Percentiles rank a stretch among this genome's conserved stretches.
Conservation (phyloP, 2,797 vertebrate genomes). For the Epinephelus coioides region DNA sequence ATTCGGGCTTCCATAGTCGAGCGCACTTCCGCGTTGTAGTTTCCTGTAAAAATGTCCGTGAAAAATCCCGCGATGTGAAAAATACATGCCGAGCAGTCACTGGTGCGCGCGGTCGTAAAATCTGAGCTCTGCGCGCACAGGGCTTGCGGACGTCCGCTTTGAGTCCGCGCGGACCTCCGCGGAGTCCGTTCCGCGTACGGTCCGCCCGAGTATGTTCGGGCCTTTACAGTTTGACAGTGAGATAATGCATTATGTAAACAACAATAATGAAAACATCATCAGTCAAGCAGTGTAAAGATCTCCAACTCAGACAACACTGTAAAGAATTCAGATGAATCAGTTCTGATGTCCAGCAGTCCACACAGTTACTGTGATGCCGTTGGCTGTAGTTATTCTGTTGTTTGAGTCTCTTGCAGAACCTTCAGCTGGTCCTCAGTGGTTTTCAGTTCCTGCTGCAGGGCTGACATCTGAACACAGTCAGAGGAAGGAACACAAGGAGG, state of each 20-base stretch:
- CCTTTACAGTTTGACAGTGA: background rate
- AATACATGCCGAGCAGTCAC: no score
- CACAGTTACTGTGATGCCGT: background rate
- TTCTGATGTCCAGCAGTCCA: constrained; percentile 4
- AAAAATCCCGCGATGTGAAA: no score
- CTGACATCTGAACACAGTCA: constrained; percentile 70
- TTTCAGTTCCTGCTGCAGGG: constrained; percentile 79
- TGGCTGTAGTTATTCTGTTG: constrained; percentile 24
- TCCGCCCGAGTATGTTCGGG: no score
- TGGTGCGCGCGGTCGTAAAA: no score
- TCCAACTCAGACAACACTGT: background rate
- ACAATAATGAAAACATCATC: background rate
- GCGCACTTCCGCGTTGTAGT: no score
- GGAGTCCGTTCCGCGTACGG: no score
- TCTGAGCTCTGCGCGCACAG: no score
- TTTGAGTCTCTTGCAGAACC: constrained; percentile 51
- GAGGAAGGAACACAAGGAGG: background rate
- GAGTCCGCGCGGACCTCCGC: no score
- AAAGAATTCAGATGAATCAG: constrained; percentile 2
- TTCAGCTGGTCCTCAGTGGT: constrained; percentile 80
- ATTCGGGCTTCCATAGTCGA: no score
- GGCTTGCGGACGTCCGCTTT: no score
- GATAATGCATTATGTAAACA: background rate
- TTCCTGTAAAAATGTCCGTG: no score
- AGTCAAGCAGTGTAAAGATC: background rate